Evolutionary conservation across 37 sponge, comb jelly and placozoan species (phyloP), one percentile per base, ranked within the genome.

Genomic region (Crambe crambe): DNA sequence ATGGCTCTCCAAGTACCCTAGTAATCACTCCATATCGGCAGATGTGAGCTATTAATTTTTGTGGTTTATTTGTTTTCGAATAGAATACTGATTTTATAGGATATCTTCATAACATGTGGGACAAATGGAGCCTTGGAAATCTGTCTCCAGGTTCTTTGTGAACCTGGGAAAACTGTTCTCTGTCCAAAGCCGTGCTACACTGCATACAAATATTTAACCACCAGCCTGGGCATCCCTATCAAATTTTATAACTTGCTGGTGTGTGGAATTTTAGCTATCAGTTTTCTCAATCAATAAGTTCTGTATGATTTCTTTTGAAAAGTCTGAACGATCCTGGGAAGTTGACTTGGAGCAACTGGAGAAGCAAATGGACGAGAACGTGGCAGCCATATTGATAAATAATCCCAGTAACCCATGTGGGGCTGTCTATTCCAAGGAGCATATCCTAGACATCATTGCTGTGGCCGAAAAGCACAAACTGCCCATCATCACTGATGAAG

Each of bases 391-490:
- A 20, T 44, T 98, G 3, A 78, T 98, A 37, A 93, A 83, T 68
- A 92, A 96, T 79, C 99, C 99, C 3, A 86, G 89, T 61, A 96
- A 98, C 77, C 99, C 96, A 22, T 98, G 98, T 89, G 98, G 98
- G 31, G 89, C 93, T 21, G 93, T 90, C 30, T 98, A 82, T 84
- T 81, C 92, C 3, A 44, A 66, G 30, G 35, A 90, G 26, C 96
- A 98, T 80, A 66, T 91, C 18, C 38, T 6, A 6, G 98, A 90
- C 37, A 83, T 98, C 34, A 54, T 85, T 58, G 51, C 78, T 32
- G 74, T 98, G 3, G 98, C 98, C 1, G 87, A 79, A 56, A 90
- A 44, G 43, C 81, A 93, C 64, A 68, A 66, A 23, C 63, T 93
- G 29, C 96, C 94, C 63, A 82, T 98, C 51, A 79, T 98, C 12